Evolutionary conservation across 2,888 invertebrate species (phyloP).

Genomic region (Drosophila putrida): DNA sequence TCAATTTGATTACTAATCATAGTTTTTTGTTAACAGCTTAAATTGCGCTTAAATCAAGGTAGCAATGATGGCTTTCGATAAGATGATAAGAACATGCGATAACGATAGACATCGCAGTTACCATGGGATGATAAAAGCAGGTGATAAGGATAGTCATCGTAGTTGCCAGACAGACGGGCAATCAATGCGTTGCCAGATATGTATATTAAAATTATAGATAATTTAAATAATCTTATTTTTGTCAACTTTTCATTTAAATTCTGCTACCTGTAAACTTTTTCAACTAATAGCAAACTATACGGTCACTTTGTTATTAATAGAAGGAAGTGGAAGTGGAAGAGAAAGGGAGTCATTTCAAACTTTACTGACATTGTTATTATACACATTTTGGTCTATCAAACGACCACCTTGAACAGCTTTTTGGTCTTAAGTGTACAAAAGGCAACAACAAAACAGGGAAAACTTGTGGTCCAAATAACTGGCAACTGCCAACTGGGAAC

Average conservation of each 20-base stretch:
- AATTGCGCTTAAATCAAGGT: background rate
- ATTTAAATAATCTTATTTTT: background rate
- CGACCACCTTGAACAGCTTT: constrained; percentile 5
- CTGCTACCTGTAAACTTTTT: background rate
- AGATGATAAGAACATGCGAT: constrained; percentile 1
- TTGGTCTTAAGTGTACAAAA: constrained; percentile 3
- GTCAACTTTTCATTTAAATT: background rate
- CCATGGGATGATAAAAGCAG: background rate
- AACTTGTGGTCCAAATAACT: constrained; percentile 40
- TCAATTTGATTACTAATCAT: too few relatives aligned
- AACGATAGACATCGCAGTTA: constrained; percentile 4
- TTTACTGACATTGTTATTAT: constrained; percentile 1
- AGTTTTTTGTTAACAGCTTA: background rate
- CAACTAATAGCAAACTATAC: background rate
- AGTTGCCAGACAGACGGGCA: constrained; percentile 12
- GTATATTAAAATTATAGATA: constrained; percentile 5
- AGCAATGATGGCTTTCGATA: background rate
- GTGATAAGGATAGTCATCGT: background rate
- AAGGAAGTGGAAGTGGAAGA: background rate
- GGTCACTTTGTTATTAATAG: background rate
- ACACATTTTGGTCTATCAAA: constrained; percentile 2
- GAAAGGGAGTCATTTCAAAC: background rate
- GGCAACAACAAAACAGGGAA: constrained; percentile 17
- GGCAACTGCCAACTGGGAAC: constrained; percentile 23
- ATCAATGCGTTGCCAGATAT: constrained; percentile 9